Evolutionary conservation across 2,797 vertebrate species (phyloP).

Genomic region (Calcarius lapponicus): DNA sequence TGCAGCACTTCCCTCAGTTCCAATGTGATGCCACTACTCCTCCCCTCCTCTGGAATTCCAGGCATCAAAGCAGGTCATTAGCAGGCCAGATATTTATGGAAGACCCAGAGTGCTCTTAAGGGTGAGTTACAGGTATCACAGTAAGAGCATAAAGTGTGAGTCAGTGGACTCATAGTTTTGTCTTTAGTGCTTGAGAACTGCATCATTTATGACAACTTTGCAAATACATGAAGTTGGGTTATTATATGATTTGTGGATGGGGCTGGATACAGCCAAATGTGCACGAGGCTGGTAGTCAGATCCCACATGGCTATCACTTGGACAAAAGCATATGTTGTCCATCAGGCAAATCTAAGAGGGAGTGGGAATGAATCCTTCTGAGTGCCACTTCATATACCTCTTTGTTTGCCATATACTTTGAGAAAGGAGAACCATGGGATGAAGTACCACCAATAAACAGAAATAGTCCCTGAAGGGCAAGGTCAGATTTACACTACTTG

Average conservation of each 20-base stretch:
- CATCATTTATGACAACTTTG: not conserved
- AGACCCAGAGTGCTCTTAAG: not conserved
- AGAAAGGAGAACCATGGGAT: not conserved
- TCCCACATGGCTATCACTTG: not conserved
- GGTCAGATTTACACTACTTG: not conserved
- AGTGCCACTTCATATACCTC: not conserved
- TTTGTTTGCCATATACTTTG: not conserved
- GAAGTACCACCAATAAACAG: not conserved
- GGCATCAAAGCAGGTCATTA: not conserved
- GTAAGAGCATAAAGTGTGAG: not conserved
- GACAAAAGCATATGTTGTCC: not conserved
- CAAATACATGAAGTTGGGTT: not conserved
- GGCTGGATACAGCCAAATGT: not conserved
- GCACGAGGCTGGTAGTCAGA: not conserved
- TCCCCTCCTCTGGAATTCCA: not conserved
- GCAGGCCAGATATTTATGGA: not conserved
- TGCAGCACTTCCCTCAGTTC: not conserved
- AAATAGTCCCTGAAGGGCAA: not conserved
- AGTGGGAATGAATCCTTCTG: not conserved
- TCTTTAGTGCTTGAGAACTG: not conserved
- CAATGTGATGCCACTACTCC: not conserved
- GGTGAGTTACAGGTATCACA: not conserved
- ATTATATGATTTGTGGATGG: not conserved
- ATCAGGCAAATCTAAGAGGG: not conserved
- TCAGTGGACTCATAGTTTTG: not conserved